Evolutionary conservation across 2,113 vertebrate genomes (phyloP).

Genomic region (Dasyornis broadbenti): DNA sequence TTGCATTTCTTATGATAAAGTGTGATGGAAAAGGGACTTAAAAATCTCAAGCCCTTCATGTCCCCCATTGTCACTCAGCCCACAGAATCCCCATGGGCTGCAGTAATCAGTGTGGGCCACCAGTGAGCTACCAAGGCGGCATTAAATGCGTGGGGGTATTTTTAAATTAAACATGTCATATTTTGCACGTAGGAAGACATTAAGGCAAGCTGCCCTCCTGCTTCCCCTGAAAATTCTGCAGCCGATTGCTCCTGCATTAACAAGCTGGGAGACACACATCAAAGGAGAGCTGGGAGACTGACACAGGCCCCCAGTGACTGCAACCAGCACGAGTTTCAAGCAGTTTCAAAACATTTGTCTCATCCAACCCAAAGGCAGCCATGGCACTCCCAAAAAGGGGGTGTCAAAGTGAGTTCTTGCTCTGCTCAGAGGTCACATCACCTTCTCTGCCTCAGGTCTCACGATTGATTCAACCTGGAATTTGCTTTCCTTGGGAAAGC

Average conservation of each 20-base stretch:
- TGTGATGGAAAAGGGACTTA: neutral
- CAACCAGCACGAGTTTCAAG: neutral
- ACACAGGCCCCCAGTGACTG: neutral
- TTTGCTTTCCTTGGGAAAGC: neutral
- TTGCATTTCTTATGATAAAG: neutral
- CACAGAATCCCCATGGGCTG: neutral
- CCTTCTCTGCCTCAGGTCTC: neutral
- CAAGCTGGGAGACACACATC: neutral
- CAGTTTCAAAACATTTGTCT: neutral
- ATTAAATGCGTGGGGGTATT: neutral
- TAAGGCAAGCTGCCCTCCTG: neutral
- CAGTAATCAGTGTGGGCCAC: neutral
- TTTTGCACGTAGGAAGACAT: neutral
- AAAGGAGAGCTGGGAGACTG: neutral
- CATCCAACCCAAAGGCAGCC: neutral
- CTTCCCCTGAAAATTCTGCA: neutral
- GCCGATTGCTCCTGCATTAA: neutral
- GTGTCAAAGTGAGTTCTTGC: fast-evolving
- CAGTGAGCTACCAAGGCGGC: neutral
- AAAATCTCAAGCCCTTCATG: neutral
- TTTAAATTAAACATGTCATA: neutral
- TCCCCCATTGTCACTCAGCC: neutral
- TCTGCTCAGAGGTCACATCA: neutral
- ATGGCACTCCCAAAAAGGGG: neutral
- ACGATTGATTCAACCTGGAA: neutral